Base-by-base conservation (phyloP, 2,797 vertebrate genomes). In the Synaphobranchus kaupii region DNA sequence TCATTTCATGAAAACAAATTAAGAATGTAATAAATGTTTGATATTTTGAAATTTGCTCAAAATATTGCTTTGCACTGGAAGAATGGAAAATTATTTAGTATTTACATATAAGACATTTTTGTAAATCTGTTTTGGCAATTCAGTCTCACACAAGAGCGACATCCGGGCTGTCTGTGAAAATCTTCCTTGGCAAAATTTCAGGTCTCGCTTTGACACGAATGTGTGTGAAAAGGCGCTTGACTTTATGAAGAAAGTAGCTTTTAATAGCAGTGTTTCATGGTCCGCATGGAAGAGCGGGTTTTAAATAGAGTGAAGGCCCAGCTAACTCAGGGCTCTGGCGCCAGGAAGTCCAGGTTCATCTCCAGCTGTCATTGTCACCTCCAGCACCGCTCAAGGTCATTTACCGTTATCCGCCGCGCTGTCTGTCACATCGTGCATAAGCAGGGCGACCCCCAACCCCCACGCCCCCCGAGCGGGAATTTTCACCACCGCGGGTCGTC, bases 311-410 rank as follows among this genome's bases (percentile, higher is more conserved):
- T 31, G 68, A 60, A 25, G 34, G 73, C 20, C 82, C 39, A 13
- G 34, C 20, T 17, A 85, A 58, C 22, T 8, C 54, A 52, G 56
- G 20, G 47, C 28, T 71, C 58, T 54, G 44, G 56, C 86, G 34
- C 48, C 87, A 82, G 84, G 47, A 85, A 25, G 52, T 88, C 84
- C 58, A 66, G 73, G 87, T 44, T 48, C 71, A 60, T 85, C 58
- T 82, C 22, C 58, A 76, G 47, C 76, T 39, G 71, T 28, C 17
- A 39, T 56, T 80, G 58, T 52, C 60, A 84, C 83, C 76, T 85
- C 48, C 84, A 82, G 39, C 58, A 63, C 52, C 28, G 31, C 50
- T 82, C 71, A 85, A 85, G 84, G 87, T 88, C 78, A 68, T 34
- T 78, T 52, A 13, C 52, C 15, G n/a, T 52, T 71, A 50, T 50